These are phyloP conservation scores for Excalfactoria chinensis DNA, from an alignment of 2,113 vertebrate species.

Conservation along the genomic window DNA sequence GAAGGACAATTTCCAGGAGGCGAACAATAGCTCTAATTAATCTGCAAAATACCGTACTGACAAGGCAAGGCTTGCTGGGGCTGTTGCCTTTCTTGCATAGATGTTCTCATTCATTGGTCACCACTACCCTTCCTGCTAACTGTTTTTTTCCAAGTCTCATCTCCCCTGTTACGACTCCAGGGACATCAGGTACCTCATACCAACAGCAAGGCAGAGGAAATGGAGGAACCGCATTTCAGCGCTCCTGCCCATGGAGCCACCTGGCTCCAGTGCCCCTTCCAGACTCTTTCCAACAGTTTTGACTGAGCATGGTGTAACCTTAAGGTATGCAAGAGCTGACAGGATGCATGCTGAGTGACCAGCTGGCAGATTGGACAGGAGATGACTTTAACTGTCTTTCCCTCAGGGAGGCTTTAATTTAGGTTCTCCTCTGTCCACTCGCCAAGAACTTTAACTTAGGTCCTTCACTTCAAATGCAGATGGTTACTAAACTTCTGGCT, in stretches of 20 bases:
- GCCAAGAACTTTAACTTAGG: neutral
- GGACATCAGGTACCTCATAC: neutral
- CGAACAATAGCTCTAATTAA: neutral
- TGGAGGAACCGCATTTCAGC: neutral
- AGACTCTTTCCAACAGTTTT: neutral
- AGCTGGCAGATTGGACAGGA: neutral
- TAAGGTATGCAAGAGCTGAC: neutral
- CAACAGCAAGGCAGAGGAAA: rapidly evolving
- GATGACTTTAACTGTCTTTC: neutral
- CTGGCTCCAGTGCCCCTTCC: neutral
- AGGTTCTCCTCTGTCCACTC: neutral
- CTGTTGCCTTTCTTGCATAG: neutral
- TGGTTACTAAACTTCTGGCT: neutral
- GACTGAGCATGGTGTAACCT: neutral
- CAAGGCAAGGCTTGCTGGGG: neutral
- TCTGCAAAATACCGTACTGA: neutral
- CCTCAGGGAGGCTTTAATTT: neutral
- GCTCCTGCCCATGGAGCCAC: neutral
- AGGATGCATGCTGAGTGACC: neutral
- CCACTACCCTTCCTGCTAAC: neutral
- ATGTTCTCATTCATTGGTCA: neutral
- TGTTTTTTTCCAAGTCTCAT: neutral
- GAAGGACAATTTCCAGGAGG: neutral
- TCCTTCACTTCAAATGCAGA: neutral
- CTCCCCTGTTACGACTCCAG: neutral